Evolutionary conservation across 1,140 invertebrate species (phyloP), one percentile per base, ranked within the genome.

Genomic region (Elysia chlorotica): DNA sequence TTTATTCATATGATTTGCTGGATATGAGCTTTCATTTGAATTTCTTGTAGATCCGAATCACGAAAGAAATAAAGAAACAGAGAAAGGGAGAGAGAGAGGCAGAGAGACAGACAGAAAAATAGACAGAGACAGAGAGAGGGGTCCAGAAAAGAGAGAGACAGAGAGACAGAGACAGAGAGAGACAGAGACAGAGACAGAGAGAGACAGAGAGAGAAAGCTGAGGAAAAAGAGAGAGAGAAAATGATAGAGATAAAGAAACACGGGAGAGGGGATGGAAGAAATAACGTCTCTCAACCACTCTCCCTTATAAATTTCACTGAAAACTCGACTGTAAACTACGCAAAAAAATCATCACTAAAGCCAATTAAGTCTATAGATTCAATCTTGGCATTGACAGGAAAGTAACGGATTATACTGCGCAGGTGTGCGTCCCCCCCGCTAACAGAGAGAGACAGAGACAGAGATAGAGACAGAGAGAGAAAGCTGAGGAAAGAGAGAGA

Each of bases 61-160:
- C 17, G 37, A n/a, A 31, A 41, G 65, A 41, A 23, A 38, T 21
- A 14, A 66, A 48, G 17, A 67, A 31, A 48, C 3, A 41, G 4
- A 48, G 35, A 38, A 23, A 67, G n/a, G 48, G 65, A 67, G n/a
- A 67, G 65, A 48, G 25, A 57, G 35, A n/a, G 36, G 25, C 4
- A 31, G 31, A 19, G 36, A 31, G 19, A 31, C 37, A n/a, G 38
- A 14, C 19, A 31, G 31, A 38, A 31, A 38, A 41, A 31, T 38
- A 31, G 31, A 31, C 4, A 25, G 31, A n/a, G 14, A 31, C 2
- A 48, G 23, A 37, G 33, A 41, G 31, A 37, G 31, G 25, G 65
- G 6, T 2, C 35, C n/a, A 31, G 37, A 35, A 33, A 31, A 41
- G 37, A 41, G 37, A 41, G 23, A 38, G 37, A 14, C 23, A 66